Percentiles rank a stretch among this genome's conserved stretches.
Conservation (phyloP, 1,140 invertebrate species). For the Nephotettix cincticeps region DNA sequence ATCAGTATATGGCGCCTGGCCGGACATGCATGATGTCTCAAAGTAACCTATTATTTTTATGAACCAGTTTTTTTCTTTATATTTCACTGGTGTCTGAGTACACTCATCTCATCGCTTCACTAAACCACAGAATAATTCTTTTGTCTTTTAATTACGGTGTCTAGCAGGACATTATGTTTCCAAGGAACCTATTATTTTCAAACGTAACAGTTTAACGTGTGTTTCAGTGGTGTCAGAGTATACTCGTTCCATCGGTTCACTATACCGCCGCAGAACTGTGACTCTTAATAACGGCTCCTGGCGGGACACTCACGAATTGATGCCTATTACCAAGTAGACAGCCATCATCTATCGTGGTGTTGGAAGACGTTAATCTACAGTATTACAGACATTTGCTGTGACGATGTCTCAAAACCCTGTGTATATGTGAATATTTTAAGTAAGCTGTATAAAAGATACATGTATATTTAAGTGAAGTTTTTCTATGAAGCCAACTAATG, state of each 20-base stretch:
- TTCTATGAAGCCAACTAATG: too few relatives aligned
- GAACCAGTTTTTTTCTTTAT: constrained; percentile 3
- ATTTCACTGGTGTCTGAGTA: constrained; percentile 50
- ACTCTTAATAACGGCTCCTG: constrained; percentile 46
- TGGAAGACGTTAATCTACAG: too few relatives aligned
- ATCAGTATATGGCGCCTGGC: constrained; percentile 47
- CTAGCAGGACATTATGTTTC: too few relatives aligned
- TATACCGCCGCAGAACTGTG: constrained; percentile 46
- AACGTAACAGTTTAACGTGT: background rate
- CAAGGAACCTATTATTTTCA: too few relatives aligned
- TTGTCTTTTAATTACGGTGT: constrained; percentile 43
- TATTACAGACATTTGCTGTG: too few relatives aligned
- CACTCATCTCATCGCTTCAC: constrained; percentile 46
- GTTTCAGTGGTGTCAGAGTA: constrained; percentile 50
- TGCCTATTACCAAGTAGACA: constrained; percentile 40
- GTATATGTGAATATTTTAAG: too few relatives aligned
- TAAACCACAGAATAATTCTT: constrained; percentile 46
- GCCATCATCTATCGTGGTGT: too few relatives aligned
- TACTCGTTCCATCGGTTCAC: constrained; percentile 46
- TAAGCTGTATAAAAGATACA: too few relatives aligned
- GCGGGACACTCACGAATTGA: constrained; percentile 51
- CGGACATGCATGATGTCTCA: too few relatives aligned
- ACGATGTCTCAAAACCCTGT: too few relatives aligned
- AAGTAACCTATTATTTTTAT: too few relatives aligned
- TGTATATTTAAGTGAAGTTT: too few relatives aligned